Conservation (phyloP, 2,113 vertebrate species). For the Murina feae region DNA sequence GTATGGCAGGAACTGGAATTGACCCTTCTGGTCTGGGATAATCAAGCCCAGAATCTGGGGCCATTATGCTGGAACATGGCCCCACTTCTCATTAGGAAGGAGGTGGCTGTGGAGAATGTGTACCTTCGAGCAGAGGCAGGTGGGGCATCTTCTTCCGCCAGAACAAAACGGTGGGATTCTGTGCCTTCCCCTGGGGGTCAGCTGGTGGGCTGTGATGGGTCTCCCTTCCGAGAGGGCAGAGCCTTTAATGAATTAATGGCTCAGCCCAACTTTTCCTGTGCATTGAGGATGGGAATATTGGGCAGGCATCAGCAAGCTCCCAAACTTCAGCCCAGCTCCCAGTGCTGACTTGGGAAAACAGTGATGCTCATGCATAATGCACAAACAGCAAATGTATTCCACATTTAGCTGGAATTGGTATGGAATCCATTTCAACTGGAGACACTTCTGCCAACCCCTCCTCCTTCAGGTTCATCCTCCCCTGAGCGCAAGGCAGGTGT, state of each 20-base stretch:
- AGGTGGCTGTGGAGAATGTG: neutral
- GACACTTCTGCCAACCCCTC: neutral
- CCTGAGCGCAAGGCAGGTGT: neutral
- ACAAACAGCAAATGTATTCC: neutral
- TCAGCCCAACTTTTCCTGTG: accelerated
- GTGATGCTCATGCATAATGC: neutral
- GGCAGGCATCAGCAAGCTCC: neutral
- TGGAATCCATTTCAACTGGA: neutral
- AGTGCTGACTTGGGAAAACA: neutral
- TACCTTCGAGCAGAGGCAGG: conserved; percentile 17
- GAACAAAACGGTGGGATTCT: conserved; percentile 47
- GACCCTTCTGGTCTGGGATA: neutral
- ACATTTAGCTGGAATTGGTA: neutral
- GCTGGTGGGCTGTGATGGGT: neutral
- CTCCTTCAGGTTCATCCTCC: neutral
- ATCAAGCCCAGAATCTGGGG: neutral
- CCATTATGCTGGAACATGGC: neutral
- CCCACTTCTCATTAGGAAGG: neutral
- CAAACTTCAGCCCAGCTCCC: accelerated
- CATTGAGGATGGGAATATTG: accelerated
- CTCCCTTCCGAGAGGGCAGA: neutral
- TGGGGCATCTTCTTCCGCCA: conserved; percentile 47
- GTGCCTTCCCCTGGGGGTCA: neutral
- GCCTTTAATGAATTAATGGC: accelerated
- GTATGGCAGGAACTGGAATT: accelerated